Evolutionary conservation across 2,888 invertebrate species (phyloP).

Genomic region (Andricus curvator): DNA sequence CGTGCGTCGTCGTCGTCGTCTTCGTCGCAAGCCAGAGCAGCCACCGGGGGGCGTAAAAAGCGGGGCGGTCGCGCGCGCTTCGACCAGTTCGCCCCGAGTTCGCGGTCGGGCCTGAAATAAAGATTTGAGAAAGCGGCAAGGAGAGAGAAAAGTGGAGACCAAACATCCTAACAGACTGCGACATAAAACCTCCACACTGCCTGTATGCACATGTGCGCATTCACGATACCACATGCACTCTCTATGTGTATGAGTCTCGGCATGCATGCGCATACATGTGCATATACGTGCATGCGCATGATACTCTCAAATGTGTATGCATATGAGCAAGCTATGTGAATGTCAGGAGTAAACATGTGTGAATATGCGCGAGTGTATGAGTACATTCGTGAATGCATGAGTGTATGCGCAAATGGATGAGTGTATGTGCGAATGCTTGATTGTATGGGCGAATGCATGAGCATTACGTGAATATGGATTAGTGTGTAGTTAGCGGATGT

Average conservation of each 20-base stretch:
- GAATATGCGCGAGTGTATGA: background rate
- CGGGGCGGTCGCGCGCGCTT: constrained; percentile 63
- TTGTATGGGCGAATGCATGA: background rate
- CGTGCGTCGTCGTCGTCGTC: constrained; percentile 56
- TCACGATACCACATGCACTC: constrained; percentile 55
- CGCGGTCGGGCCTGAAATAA: constrained; percentile 69
- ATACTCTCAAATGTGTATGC: background rate
- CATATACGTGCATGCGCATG: background rate
- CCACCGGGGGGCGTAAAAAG: constrained; percentile 58
- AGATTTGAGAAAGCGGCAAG: constrained; percentile 67
- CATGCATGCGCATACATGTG: background rate
- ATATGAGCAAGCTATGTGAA: background rate
- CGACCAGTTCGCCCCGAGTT: constrained; percentile 64
- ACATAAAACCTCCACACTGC: constrained; percentile 22
- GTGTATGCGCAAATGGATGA: background rate
- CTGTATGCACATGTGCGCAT: constrained; percentile 37
- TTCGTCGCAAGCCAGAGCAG: constrained; percentile 43
- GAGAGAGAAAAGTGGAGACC: constrained; percentile 32
- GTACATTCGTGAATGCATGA: background rate
- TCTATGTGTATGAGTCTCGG: background rate
- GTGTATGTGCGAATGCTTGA: background rate
- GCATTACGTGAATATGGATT: constrained; percentile 12
- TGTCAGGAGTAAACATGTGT: background rate
- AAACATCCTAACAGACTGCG: constrained; percentile 22
- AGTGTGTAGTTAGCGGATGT: constrained; percentile 49